A percentile compares a stretch with the other conserved stretches of the same genome.
Conservation (phyloP, 2,888 invertebrate species). For the Rhagonycha lutea region DNA sequence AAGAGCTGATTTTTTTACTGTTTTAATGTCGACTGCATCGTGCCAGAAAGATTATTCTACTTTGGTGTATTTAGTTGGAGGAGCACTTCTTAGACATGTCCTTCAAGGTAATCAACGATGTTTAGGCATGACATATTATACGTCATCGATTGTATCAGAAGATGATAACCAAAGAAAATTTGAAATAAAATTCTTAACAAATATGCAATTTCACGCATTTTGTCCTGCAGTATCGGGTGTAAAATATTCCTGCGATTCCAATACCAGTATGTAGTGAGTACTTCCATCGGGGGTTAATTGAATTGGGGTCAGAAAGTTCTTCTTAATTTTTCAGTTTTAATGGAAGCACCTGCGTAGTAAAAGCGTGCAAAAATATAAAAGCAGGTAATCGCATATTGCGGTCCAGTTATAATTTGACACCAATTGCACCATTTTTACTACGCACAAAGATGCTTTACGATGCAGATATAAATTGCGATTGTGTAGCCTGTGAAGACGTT, state of each 20-base stretch:
- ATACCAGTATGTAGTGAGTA: neutral
- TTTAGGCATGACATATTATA: neutral
- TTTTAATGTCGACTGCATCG: neutral
- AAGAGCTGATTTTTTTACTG: neutral
- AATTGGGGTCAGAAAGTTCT: accelerated
- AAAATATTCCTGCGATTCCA: neutral
- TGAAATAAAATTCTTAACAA: neutral
- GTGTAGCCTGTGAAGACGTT: neutral
- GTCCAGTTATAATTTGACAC: neutral
- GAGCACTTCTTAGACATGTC: neutral
- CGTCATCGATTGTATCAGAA: neutral
- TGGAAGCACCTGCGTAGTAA: neutral
- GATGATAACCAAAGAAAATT: neutral
- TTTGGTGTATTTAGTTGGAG: neutral
- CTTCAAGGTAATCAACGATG: neutral
- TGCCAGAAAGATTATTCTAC: neutral
- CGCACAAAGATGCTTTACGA: neutral
- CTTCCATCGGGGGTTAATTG: neutral
- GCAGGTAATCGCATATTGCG: neutral
- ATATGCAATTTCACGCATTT: neutral
- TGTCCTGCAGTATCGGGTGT: neutral
- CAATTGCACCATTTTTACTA: neutral
- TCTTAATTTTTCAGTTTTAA: neutral
- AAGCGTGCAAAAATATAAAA: neutral
- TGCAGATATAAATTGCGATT: neutral